Evolutionary conservation across 1,140 invertebrate species (phyloP).

Genomic region (Nymphalis io): DNA sequence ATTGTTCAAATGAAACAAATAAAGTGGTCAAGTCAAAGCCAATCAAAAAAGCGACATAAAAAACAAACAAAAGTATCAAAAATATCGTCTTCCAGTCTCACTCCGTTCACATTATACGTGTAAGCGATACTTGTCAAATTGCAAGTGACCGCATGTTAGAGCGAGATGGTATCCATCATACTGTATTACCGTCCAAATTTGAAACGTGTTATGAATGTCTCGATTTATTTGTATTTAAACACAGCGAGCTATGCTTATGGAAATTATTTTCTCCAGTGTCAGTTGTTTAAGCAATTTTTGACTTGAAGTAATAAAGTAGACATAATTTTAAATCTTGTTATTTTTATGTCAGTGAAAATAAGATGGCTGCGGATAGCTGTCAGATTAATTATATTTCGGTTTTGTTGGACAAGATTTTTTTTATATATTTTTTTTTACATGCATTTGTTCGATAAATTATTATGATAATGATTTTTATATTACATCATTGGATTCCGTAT

Average conservation of each 20-base stretch:
- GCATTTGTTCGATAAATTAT: no score
- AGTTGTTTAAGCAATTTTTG: no score
- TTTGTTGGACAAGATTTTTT: no score
- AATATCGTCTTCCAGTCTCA: slow-evolving; percentile 8
- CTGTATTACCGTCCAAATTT: slow-evolving; percentile 49
- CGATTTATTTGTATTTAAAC: background rate
- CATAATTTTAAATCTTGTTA: no score
- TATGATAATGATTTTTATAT: no score
- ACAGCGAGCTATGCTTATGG: background rate
- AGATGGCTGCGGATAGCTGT: background rate
- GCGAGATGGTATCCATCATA: slow-evolving; percentile 36
- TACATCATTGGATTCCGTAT: no score
- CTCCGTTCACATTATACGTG: slow-evolving; percentile 19
- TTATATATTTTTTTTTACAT: no score
- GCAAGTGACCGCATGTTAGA: slow-evolving; percentile 23
- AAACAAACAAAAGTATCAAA: background rate
- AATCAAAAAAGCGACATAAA: background rate
- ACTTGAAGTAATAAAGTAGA: no score
- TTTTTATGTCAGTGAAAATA: no score
- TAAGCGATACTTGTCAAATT: slow-evolving; percentile 57
- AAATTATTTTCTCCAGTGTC: background rate
- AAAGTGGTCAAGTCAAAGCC: slow-evolving; percentile 5
- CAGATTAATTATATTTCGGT: background rate
- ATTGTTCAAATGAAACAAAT: no score
- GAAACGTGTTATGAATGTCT: slow-evolving; percentile 38